Evolutionary conservation across 2,888 invertebrate species (phyloP).

Genomic region (Dione vanillae): DNA sequence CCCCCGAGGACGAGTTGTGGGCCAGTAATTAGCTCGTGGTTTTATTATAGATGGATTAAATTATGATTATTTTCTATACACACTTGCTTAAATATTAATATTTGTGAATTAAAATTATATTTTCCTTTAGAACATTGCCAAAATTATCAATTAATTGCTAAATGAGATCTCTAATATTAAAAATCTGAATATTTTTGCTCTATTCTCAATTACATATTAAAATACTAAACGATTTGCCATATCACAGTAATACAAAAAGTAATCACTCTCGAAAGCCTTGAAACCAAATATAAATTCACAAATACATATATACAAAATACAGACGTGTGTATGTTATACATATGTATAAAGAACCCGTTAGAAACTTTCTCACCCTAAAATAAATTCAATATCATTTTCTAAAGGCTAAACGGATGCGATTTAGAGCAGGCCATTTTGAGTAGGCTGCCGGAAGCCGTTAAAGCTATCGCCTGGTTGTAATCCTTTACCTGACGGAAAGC

Average conservation of each 20-base stretch:
- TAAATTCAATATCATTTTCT: conserved; percentile 22
- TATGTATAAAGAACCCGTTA: not conserved
- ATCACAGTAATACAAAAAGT: too few species aligned
- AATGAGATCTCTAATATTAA: too few species aligned
- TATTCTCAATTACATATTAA: too few species aligned
- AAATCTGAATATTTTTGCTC: too few species aligned
- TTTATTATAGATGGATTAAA: conserved; percentile 24
- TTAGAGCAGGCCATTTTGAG: conserved; percentile 33
- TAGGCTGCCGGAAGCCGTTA: conserved; percentile 42
- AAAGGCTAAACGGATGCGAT: conserved; percentile 35
- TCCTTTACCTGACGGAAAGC: conserved; percentile 44
- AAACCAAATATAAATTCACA: not conserved
- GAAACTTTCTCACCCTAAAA: conserved; percentile 10
- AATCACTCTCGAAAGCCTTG: too few species aligned
- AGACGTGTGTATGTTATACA: not conserved
- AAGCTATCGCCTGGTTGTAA: conserved; percentile 44
- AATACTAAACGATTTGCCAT: too few species aligned
- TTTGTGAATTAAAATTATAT: too few species aligned
- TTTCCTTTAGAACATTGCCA: too few species aligned
- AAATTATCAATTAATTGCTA: too few species aligned
- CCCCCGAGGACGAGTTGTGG: conserved; percentile 33
- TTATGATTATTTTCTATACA: not conserved
- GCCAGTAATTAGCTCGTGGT: conserved; percentile 35
- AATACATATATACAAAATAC: not conserved
- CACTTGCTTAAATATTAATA: too few species aligned